Evolutionary conservation across 2,888 invertebrate species (phyloP), one percentile per base, ranked within the genome.

Genomic region (Scrobipalpa atriplicella): DNA sequence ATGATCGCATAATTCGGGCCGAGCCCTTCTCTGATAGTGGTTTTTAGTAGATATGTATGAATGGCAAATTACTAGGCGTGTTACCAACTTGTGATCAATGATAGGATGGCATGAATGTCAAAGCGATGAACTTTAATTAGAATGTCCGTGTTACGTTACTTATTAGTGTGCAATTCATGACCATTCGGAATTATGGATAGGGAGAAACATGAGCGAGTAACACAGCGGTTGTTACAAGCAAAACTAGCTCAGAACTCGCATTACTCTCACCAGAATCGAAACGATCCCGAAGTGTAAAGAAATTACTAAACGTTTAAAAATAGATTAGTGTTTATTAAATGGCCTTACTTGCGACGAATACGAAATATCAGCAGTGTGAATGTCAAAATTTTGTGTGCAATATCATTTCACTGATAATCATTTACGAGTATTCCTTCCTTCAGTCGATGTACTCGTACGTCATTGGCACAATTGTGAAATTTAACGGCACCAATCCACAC

Each of bases 311-410:
- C 84, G 92, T 92, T 92, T 92, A 92, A 86, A 92, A 92, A 92
- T 92, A 92, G 92, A 92, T 91, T 91, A 91, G 90, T 92, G 92
- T 92, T 92, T 91, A 92, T 90, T 91, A 90, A 85, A 91, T 90
- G 92, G 92, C 92, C 92, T 92, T 92, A 92, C 92, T 92, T 92
- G 92, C 86, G 87, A 92, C 90, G 91, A 89, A 92, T 89, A 91
- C 90, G 89, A 92, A 91, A 90, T 90, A 91, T 84, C 92, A 87
- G 92, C 90, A 87, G 92, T 89, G 82, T 90, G 89, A 92, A 92
- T 91, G 92, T 92, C 92, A 92, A 92, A 92, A 91, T 90, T 90
- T 89, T 91, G 86, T 90, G 86, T 91, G 88, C 89, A 89, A 89
- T 90, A 89, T 90, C 92, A 92, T 92, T 91, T 92, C 92, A 92